These are phyloP conservation scores for Lepidocyrtinus sp. DNA, from an alignment of 2,888 invertebrate species.

Conservation along the genomic window DNA sequence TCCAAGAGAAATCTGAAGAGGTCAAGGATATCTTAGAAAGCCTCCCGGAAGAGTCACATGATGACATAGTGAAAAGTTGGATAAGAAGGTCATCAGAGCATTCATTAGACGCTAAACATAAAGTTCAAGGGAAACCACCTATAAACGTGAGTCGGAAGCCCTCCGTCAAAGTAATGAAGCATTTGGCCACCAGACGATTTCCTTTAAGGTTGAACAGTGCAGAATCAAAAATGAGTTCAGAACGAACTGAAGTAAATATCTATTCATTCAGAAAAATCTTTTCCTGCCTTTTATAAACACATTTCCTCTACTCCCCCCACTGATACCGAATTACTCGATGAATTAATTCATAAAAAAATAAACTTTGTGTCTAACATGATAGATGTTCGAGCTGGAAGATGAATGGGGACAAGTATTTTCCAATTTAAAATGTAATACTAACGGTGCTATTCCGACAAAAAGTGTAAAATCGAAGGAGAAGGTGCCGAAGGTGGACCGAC, in stretches of 20 bases:
- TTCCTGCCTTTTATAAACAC: neutral
- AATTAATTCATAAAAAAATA: neutral
- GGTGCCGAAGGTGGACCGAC: conserved; percentile 30
- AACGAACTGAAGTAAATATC: neutral
- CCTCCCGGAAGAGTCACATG: conserved; percentile 45
- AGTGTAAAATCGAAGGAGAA: neutral
- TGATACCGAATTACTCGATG: neutral
- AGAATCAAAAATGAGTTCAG: neutral
- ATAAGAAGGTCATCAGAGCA: conserved; percentile 37
- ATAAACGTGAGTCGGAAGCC: conserved; percentile 46
- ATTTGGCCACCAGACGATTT: conserved; percentile 48
- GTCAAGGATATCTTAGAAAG: conserved; percentile 34
- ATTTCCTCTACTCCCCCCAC: neutral
- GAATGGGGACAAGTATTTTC: conserved; percentile 58
- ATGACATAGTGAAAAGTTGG: conserved; percentile 52
- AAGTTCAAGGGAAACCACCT: conserved; percentile 39
- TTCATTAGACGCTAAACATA: conserved; percentile 44
- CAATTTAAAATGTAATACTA: conserved; percentile 32
- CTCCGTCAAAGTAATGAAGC: conserved; percentile 38
- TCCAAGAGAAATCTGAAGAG: conserved; percentile 17
- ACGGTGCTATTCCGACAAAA: neutral
- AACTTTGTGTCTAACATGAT: neutral
- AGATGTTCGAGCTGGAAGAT: conserved; percentile 56
- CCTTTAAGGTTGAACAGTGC: conserved; percentile 7
- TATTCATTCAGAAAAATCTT: neutral